These are phyloP conservation scores for Cygnus olor DNA, from an alignment of 2,797 vertebrate species.

Conservation along the genomic window DNA sequence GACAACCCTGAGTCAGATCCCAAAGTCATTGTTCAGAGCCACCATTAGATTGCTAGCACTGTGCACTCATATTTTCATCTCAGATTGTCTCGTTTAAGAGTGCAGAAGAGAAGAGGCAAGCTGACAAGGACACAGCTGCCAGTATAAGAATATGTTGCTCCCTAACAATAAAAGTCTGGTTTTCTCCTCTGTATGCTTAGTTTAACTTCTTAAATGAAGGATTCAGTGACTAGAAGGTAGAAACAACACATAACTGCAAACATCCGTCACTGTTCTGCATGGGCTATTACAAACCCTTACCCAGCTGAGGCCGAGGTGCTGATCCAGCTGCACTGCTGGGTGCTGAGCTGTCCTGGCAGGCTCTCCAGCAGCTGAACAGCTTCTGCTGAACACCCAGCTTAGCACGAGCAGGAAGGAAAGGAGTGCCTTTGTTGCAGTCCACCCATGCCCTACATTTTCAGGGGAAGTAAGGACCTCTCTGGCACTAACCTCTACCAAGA, in stretches of 20 bases:
- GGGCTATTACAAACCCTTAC: background rate
- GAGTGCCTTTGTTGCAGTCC: background rate
- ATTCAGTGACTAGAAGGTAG: background rate
- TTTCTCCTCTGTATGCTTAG: background rate
- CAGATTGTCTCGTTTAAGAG: background rate
- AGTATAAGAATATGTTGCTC: background rate
- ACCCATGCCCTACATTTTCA: background rate
- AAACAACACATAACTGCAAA: background rate
- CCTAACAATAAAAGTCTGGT: background rate
- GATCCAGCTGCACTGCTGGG: background rate
- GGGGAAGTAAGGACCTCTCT: background rate
- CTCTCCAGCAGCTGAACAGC: background rate
- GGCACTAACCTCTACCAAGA: background rate
- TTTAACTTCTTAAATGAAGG: background rate
- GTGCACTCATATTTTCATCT: accelerated
- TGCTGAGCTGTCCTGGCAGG: accelerated
- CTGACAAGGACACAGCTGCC: background rate
- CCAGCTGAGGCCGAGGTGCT: background rate
- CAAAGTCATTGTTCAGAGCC: background rate
- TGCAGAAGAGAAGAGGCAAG: background rate
- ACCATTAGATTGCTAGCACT: background rate
- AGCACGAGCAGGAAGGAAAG: background rate
- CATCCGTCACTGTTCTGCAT: background rate
- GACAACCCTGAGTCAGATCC: background rate
- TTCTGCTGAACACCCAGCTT: background rate